Base-by-base conservation (phyloP, 2,888 invertebrate species). In the Alviniconcha strummeri region DNA sequence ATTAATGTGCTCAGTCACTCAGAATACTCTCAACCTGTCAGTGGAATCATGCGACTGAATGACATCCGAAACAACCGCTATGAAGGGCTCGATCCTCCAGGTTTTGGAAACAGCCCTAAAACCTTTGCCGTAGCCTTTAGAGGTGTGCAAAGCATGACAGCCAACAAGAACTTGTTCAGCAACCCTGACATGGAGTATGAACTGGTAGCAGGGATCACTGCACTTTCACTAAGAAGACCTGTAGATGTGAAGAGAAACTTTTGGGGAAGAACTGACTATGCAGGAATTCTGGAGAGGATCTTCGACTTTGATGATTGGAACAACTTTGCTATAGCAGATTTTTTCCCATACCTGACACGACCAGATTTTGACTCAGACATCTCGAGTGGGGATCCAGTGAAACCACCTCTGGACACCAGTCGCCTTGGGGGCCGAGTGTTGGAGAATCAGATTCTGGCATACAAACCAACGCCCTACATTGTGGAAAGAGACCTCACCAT, bases 221-320 rank as follows among this genome's bases (percentile, higher is more conserved):
- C 98, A 0, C 97, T 98, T 0, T 96, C 96, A 88, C 95, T 98
- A 2, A 96, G 97, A 87, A 98, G 97, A 91, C 95, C 95, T 75
- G 95, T 99, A 83, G 97, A 99, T 92, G 98, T 97, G 0, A 95
- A 95, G 13, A 97, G 97, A 93, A 99, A 99, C 93, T 99, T 98
- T 97, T 99, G 99, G 99, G 99, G 99, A 15, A 96, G 96, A 5
- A 94, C 95, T 0, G 95, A 96, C 83, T 96, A 97, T 81, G 94
- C 94, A 7, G 95, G 95, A 83, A 99, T 99, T 82, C 96, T 96
- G 84, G 95, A 96, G 81, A 95, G 96, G 91, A 98, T 99, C 90
- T 99, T 99, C 92, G 99, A 99, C 94, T 99, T 99, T 94, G 98
- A 99, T 93, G 99, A 99, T 93, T 99, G 99, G 99, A 99, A 99